These are phyloP conservation scores for Drosophila subpulchrella DNA, from an alignment of 1,140 invertebrate genomes.

Conservation along the genomic window DNA sequence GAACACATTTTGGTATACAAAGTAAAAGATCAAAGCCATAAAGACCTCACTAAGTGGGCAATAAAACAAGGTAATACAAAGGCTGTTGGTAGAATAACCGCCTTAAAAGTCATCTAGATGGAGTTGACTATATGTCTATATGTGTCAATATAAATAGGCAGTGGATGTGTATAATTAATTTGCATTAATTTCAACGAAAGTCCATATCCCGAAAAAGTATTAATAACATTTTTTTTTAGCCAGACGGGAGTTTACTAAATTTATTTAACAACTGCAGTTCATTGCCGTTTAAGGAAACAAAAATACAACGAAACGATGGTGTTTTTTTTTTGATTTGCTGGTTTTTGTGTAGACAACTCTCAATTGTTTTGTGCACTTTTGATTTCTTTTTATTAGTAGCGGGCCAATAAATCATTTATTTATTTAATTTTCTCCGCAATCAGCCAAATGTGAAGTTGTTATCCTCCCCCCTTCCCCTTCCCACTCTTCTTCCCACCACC, in stretches of 20 bases:
- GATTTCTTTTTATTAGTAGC: slow-evolving; percentile 14
- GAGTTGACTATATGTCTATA: background rate
- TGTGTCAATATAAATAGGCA: slow-evolving; percentile 8
- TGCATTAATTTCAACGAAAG: background rate
- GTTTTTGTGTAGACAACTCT: slow-evolving; percentile 1
- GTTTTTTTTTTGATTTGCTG: background rate
- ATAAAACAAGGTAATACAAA: slow-evolving; percentile 10
- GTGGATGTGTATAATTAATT: slow-evolving; percentile 14
- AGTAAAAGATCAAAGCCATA: slow-evolving; percentile 9
- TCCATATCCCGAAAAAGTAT: background rate
- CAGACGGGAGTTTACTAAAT: background rate
- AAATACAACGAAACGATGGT: background rate
- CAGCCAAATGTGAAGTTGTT: slow-evolving; percentile 34
- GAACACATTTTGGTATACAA: background rate
- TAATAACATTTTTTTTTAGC: background rate
- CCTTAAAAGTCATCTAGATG: slow-evolving; percentile 7
- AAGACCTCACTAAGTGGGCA: slow-evolving; percentile 4
- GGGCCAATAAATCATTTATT: slow-evolving; percentile 68
- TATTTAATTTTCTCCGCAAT: slow-evolving; percentile 61
- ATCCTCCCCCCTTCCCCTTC: background rate
- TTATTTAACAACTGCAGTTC: slow-evolving; percentile 13
- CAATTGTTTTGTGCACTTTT: slow-evolving; percentile 1
- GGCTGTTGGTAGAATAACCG: background rate
- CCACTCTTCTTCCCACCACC: background rate
- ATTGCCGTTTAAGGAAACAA: background rate